Base-by-base conservation (phyloP, 1,140 invertebrate genomes). In the Sinonovacula constricta region DNA sequence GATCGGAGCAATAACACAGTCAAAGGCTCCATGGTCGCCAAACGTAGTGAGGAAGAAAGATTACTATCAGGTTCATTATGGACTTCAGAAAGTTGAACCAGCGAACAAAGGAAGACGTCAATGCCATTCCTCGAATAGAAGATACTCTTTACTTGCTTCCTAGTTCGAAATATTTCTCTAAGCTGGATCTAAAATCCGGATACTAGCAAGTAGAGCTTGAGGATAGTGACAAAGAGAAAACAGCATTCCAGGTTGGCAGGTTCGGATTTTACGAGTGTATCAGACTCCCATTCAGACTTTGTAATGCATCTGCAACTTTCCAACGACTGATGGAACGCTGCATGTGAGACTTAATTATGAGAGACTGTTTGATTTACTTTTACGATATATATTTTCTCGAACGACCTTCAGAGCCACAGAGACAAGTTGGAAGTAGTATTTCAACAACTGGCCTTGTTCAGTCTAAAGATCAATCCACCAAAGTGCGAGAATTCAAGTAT, bases 41-140 rank as follows among this genome's bases (percentile, higher is more conserved):
- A 92, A 92, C 1, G 80, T 93, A n/a, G 92, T 93, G 0, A 33
- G 85, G n/a, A 93, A 93, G 75, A 63, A 86, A 0, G 85, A 93
- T 81, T 18, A 81, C 82, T 18, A 81, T 92, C 36, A 74, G 92
- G 34, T 85, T 93, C n/a, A 92, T 92, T 83, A 90, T 85, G 1
- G 92, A 93, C 85, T 93, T 91, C 86, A 91, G 82, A 26, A 76
- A 65, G 15, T 36, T 86, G 7, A 86, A 87, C 59, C 1, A n/a
- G 18, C 56, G 76, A 0, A 76, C 77, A 1, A 53, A 53, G 12
- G 68, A 78, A 59, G 83, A 84, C 56, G 62, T 70, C 51, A 71
- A 85, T 45, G 76, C 76, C 1, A 77, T 87, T 14, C 83, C 83
- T 0, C 75, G 83, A 22, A 26, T 60, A 14, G 83, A 86, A 18